Evolutionary conservation across 2,888 invertebrate genomes (phyloP).

Genomic region (Laspeyria flexula): DNA sequence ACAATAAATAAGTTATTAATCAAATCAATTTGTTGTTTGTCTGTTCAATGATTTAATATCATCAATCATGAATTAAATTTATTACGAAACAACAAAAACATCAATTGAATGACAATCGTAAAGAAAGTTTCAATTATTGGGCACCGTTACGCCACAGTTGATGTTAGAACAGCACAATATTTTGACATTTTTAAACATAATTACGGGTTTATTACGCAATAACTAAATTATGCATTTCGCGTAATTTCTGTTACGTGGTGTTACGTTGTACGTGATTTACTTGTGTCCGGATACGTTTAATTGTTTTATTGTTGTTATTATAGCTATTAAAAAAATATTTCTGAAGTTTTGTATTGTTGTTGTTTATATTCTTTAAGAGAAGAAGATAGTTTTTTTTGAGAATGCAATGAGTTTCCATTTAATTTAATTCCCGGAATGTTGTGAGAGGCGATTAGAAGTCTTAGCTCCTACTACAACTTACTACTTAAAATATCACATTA

Average conservation of each 20-base stretch:
- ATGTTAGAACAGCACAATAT: conserved; percentile 15
- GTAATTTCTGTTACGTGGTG: conserved; percentile 11
- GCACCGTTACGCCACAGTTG: conserved; percentile 1
- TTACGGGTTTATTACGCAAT: conserved; percentile 20
- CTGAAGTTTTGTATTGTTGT: no score
- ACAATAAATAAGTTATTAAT: no score
- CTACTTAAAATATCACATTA: no score
- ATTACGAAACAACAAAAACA: conserved; percentile 8
- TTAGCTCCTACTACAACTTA: no score
- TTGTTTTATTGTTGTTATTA: not conserved
- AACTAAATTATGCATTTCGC: conserved; percentile 29
- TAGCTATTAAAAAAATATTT: no score
- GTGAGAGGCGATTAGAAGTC: no score
- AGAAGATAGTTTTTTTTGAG: no score
- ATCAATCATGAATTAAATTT: conserved; percentile 7
- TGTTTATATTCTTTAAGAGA: no score
- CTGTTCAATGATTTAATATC: conserved; percentile 3
- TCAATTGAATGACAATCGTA: conserved; percentile 9
- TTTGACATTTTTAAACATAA: conserved; percentile 14
- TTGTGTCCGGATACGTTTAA: conserved; percentile 31
- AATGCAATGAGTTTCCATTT: no score
- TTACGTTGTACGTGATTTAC: conserved; percentile 40
- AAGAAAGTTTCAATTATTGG: conserved; percentile 13
- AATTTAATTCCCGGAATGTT: no score
- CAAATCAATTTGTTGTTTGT: conserved; percentile 2